Percentiles rank a stretch among this genome's conserved stretches.
These are phyloP conservation scores for Zaprionus capensis DNA, from an alignment of 1,140 invertebrate species.

Conservation along the genomic window DNA sequence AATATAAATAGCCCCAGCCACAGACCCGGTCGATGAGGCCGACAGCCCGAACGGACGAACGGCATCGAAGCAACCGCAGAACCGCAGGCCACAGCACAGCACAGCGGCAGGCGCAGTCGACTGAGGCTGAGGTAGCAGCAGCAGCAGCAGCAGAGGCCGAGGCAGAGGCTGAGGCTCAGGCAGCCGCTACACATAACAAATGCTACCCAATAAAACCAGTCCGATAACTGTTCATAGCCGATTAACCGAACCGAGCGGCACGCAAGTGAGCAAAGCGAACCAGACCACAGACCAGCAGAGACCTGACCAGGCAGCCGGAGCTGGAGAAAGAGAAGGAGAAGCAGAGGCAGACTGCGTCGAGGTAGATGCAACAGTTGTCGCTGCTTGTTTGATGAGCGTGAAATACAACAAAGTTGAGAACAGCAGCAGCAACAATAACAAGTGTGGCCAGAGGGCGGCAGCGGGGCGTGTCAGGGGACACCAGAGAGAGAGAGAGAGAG, in stretches of 20 bases:
- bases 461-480: slow-evolving; percentile 23
- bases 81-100: not conserved
- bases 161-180: slow-evolving; percentile 2
- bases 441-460: slow-evolving; percentile 44
- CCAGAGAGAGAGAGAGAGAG: slow-evolving; percentile 30
- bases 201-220: slow-evolving; percentile 73
- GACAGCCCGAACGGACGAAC: not conserved
- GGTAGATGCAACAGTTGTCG: slow-evolving; percentile 71
- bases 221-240: slow-evolving; percentile 80
- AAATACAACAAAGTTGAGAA: slow-evolving; percentile 75
- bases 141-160: not conserved
- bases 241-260: slow-evolving; percentile 74
- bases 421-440: slow-evolving; percentile 52
- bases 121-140: not conserved
- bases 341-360: slow-evolving; percentile 8
- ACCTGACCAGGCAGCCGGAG: not conserved
- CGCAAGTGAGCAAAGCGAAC: slow-evolving; percentile 55
- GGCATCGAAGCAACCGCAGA: slow-evolving; percentile 7
- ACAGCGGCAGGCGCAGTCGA: not conserved
- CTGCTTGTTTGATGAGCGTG: slow-evolving; percentile 76
- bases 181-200: slow-evolving; percentile 66
- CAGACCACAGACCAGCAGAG: slow-evolving; percentile 33
- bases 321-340: not conserved
- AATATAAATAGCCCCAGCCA: slow-evolving; percentile 65
- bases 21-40: not conserved